Percentiles rank a stretch among this genome's conserved stretches.
phyloP scores from a whole-genome alignment of 1,140 invertebrate species.

The Magallana ariakensis region DNA sequence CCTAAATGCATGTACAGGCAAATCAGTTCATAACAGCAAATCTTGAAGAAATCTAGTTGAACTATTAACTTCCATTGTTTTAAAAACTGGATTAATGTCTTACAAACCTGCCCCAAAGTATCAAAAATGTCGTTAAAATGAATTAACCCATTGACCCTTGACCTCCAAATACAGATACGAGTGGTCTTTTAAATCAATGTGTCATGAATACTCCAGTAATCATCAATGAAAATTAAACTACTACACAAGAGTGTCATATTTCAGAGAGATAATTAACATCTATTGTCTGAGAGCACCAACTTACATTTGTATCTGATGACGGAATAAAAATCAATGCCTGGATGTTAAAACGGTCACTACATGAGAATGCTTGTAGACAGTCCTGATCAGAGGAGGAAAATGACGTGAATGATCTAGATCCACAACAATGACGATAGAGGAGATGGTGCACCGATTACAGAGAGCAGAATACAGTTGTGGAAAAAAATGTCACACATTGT shows the following conservation, averaged over 20 bases:
- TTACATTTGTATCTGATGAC: neutral
- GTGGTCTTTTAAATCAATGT: neutral
- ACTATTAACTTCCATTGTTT: neutral
- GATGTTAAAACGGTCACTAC: neutral
- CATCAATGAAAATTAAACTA: neutral
- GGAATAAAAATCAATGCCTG: neutral
- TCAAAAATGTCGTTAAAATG: no score
- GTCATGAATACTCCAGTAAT: neutral
- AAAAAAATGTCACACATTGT: conserved; percentile 18
- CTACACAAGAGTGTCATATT: neutral
- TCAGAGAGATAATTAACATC: neutral
- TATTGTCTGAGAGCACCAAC: neutral
- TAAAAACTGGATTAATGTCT: neutral
- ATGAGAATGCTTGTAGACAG: no score
- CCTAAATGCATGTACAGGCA: no score
- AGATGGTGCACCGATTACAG: neutral
- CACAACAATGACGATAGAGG: neutral
- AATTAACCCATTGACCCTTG: no score
- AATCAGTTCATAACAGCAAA: no score
- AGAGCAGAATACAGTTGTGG: neutral
- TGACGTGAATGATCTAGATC: neutral
- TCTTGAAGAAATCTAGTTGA: no score
- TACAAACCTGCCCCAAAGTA: neutral
- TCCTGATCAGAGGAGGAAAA: neutral
- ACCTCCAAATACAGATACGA: no score